These are phyloP conservation scores for Trissolcus japonicus DNA, from an alignment of 2,888 invertebrate species.

Conservation along the genomic window DNA sequence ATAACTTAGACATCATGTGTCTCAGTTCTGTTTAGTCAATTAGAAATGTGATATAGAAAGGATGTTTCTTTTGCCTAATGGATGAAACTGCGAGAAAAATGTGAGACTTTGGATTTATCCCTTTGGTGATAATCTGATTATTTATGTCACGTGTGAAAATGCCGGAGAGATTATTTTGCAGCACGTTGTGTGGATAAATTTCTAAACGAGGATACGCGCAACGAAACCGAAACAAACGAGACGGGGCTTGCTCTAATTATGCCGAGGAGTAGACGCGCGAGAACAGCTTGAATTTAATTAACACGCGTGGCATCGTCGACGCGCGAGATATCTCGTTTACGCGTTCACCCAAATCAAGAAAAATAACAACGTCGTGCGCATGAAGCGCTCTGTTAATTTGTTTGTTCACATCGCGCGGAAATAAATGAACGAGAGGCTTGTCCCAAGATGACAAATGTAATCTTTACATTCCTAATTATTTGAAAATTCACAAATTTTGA, in stretches of 20 bases:
- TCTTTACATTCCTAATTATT: constrained; percentile 1
- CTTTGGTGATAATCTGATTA: constrained; percentile 30
- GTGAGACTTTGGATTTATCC: constrained; percentile 21
- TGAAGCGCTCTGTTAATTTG: constrained; percentile 16
- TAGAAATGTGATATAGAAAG: too few species aligned
- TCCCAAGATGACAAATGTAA: constrained; percentile 8
- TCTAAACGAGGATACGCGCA: constrained; percentile 27
- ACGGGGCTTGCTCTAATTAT: constrained; percentile 46
- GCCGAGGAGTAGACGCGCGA: constrained; percentile 50
- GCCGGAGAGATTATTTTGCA: constrained; percentile 22
- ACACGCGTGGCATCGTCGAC: constrained; percentile 49
- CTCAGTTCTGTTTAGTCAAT: too few species aligned
- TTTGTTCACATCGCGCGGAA: constrained; percentile 13
- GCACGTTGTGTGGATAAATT: constrained; percentile 41
- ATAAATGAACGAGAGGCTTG: background rate
- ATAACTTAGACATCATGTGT: too few species aligned
- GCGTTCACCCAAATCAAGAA: constrained; percentile 37
- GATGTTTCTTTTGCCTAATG: too few species aligned
- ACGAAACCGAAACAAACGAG: constrained; percentile 36
- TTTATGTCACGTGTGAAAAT: constrained; percentile 30
- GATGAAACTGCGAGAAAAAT: constrained; percentile 8
- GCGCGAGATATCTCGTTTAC: constrained; percentile 29
- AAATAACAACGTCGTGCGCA: constrained; percentile 32
- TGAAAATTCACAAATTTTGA: too few species aligned
- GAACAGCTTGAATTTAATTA: constrained; percentile 57